Base-by-base conservation (phyloP, 2,888 invertebrate genomes). In the Rhagium mordax region DNA sequence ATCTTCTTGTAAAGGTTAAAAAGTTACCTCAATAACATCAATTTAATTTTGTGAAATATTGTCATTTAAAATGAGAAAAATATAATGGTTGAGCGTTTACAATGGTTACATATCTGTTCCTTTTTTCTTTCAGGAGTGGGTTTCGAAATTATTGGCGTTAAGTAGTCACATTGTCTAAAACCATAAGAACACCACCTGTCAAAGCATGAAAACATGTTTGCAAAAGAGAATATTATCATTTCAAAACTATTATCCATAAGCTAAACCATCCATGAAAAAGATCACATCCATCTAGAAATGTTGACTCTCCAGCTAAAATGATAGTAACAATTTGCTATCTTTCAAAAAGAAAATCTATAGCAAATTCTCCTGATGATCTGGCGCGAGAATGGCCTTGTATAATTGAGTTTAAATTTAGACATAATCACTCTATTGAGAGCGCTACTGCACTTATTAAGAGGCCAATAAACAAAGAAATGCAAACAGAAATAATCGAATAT, bases 81-180 rank as follows among this genome's bases (percentile, higher is more conserved):
- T n/a, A 33, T 33, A 33, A 33, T 33, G 8, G 29, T 33, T 33
- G 4, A 7, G 8, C 29, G n/a, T 8, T 8, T 33, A 33, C 8
- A 5, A 33, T 5, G 29, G 8, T 33, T 33, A 8, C 8, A 8
- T 8, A 33, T 33, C 1, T 33, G 4, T 33, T 33, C 8, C 8
- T 33, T 7, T 7, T 33, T 33, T 51, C 4, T 33, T 33, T 33
- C 8, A 33, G 29, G 29, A 33, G 8, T 69, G 69, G 60, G 69
- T 69, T 27, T 27, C 16, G 16, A 51, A 66, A 65, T 48, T 69
- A 69, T 69, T 51, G 24, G 41, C 57, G 29, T 60, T 69, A 60
- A 69, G 60, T 51, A 69, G 27, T 59, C 47, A 69, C 69, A 16
- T 69, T 60, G 69, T 69, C 69, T 16, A 70, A 61, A 53, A 70